Percentiles rank a stretch among this genome's conserved stretches.
phyloP scores from a whole-genome alignment of 2,888 invertebrate genomes.

The Gryllus longicercus region DNA sequence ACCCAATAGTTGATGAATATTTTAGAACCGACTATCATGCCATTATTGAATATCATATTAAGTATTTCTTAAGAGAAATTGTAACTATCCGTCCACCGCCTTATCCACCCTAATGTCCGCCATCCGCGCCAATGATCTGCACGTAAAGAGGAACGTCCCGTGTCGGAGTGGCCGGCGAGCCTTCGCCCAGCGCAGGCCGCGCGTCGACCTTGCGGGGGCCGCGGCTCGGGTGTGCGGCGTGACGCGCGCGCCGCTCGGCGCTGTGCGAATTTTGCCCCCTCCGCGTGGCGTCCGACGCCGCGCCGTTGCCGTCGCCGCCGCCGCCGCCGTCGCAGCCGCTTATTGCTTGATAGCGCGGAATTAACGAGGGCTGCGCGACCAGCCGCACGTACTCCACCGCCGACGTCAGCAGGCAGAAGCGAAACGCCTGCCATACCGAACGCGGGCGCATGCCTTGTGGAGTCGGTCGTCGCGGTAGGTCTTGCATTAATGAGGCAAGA shows the following conservation, averaged over 20 bases:
- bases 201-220: neutral
- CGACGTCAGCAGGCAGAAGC: neutral
- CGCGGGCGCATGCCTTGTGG: neutral
- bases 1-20: too few relatives aligned
- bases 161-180: too few relatives aligned
- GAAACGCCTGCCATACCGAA: neutral
- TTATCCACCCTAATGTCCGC: too few relatives aligned
- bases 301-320: neutral
- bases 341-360: conserved; percentile 9
- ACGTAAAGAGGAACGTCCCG: too few relatives aligned
- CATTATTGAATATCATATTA: too few relatives aligned
- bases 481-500: too few relatives aligned
- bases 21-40: too few relatives aligned
- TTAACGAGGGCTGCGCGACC: conserved; percentile 1
- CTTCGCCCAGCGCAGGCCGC: too few relatives aligned
- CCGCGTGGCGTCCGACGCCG: neutral
- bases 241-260: neutral
- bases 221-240: neutral
- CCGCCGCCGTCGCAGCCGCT: neutral
- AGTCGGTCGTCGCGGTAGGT: too few relatives aligned
- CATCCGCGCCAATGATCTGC: too few relatives aligned
- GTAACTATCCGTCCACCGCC: too few relatives aligned
- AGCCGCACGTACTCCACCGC: conserved; percentile 5
- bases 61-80: too few relatives aligned
- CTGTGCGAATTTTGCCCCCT: neutral